A percentile compares a stretch with the other conserved stretches of the same genome.
These are phyloP conservation scores for Naja naja DNA, from an alignment of 2,113 vertebrate genomes.

Conservation along the genomic window DNA sequence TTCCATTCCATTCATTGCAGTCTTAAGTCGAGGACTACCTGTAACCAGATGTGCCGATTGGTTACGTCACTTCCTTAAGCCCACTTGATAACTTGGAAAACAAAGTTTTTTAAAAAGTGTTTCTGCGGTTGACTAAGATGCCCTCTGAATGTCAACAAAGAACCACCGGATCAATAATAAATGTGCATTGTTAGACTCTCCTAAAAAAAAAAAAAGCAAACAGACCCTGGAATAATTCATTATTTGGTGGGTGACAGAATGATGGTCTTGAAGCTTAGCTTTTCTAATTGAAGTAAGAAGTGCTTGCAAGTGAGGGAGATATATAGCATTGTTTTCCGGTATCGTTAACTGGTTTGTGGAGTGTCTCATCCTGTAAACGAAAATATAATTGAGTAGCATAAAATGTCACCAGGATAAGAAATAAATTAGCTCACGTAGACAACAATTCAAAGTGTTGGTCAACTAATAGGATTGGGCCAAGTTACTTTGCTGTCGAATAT, in stretches of 20 bases:
- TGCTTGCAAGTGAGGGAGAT: constrained; percentile 23
- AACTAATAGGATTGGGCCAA: background rate
- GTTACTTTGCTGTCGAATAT: background rate
- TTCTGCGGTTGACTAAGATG: background rate
- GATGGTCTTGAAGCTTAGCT: constrained; percentile 40
- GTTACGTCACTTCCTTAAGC: background rate
- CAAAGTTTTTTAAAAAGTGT: constrained; percentile 38
- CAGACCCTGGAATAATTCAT: constrained; percentile 49
- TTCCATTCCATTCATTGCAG: too few relatives aligned
- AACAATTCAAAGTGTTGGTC: accelerated
- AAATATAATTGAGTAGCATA: constrained; percentile 29
- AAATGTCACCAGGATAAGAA: constrained; percentile 34
- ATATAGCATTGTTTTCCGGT: constrained; percentile 25
- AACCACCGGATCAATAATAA: background rate
- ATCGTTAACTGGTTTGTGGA: background rate
- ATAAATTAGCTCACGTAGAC: background rate
- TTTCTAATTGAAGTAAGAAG: constrained; percentile 51
- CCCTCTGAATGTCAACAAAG: constrained; percentile 6
- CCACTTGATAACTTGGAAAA: background rate
- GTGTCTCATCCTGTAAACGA: background rate
- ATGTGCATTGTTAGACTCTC: constrained; percentile 27
- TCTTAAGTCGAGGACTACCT: background rate
- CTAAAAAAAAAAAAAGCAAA: constrained; percentile 22
- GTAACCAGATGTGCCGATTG: background rate
- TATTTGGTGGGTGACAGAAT: constrained; percentile 47